Base-by-base conservation (phyloP, 2,888 invertebrate species). In the Sesamia inferens region DNA sequence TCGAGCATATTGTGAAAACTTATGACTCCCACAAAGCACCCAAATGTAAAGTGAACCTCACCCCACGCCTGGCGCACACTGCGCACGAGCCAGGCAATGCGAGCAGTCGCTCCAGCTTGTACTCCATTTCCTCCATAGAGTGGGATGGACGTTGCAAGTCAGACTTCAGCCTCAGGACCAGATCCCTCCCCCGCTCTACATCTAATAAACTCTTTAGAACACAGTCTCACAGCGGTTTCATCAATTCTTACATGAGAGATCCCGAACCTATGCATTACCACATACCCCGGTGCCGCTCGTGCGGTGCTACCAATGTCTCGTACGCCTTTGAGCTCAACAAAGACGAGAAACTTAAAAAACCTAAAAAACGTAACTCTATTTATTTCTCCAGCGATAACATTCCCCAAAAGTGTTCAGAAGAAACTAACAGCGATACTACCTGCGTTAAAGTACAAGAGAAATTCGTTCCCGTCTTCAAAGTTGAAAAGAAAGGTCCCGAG, bases 241-340 rank as follows among this genome's bases (percentile, higher is more conserved):
- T 96, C 0, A 96, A 96, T 83, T 88, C 93, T 0, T 93, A 89
- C 66, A 87, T 94, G 0, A 93, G 90, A 83, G 91, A 96, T 71
- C 96, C 96, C 0, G 92, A 93, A 55, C 96, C 96, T 0, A 77
- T 57, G 0, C 96, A 96, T 78, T 96, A 91, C 81, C 96, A 96
- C 79, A n/a, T 96, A 1, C 96, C 96, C 0, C 92, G 89, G 68
- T 94, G 93, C 73, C 84, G 85, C 0, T 93, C 93, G 10, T 95
- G 94, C 51, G 93, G 94, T 1, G 86, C 92, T 10, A 85, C 88
- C 0, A 92, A 87, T 54, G 82, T 86, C 13, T 90, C 92, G 0
- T 94, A 93, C 78, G 85, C 90, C 0, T 92, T 91, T 86, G 91
- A 93, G 42, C 61, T 90, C 11, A 74, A 78, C 11, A 92, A 88